These are phyloP conservation scores for Rhynchomys soricoides DNA, from an alignment of 2,113 vertebrate species.

Conservation along the genomic window DNA sequence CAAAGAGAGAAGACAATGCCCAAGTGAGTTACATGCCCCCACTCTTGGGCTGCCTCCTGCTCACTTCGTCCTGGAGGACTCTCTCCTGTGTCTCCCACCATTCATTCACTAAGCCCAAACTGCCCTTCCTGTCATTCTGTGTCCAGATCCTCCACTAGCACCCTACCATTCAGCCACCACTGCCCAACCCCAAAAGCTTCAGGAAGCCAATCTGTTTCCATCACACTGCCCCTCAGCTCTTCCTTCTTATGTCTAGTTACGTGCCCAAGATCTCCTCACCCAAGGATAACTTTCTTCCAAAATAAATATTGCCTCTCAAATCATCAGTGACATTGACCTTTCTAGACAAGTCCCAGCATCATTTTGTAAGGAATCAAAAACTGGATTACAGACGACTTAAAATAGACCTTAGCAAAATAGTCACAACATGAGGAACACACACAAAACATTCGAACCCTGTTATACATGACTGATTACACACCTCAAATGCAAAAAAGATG, in stretches of 20 bases:
- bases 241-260: neutral
- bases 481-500: neutral
- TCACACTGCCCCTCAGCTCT: no score
- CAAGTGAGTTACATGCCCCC: neutral
- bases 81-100: neutral
- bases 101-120: neutral
- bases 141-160: rapidly evolving
- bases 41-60: neutral
- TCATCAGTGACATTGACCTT: neutral
- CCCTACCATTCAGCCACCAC: neutral
- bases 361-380: neutral
- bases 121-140: neutral
- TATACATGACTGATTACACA: neutral
- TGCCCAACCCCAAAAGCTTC: rapidly evolving
- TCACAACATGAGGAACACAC: neutral
- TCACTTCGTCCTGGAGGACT: neutral
- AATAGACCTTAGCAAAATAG: neutral
- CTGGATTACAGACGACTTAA: neutral
- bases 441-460: neutral
- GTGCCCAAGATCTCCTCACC: neutral
- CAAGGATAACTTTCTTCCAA: conserved; percentile 14
- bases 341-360: neutral
- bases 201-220: neutral
- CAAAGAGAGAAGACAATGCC: neutral
- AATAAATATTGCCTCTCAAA: neutral